phyloP scores from a whole-genome alignment of 2,888 invertebrate genomes.

The Amiota mariae region DNA sequence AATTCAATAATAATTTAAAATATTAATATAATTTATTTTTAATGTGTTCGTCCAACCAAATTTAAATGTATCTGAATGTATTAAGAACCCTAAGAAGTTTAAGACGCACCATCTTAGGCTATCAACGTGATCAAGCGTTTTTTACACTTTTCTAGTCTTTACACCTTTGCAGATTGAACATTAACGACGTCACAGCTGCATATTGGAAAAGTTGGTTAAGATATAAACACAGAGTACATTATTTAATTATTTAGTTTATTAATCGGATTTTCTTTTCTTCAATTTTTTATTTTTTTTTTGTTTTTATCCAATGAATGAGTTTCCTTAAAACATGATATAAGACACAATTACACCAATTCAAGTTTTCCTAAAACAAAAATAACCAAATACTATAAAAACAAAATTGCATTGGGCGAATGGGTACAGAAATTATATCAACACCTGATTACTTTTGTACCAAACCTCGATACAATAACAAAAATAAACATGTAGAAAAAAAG shows the following conservation, averaged over 20 bases:
- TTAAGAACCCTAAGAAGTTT: constrained; percentile 70
- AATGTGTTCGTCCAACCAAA: background rate
- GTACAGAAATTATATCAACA: too few relatives aligned
- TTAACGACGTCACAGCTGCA: constrained; percentile 28
- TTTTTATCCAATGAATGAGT: constrained; percentile 44
- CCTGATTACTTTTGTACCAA: too few relatives aligned
- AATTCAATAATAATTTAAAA: constrained; percentile 17
- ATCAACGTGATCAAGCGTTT: constrained; percentile 62
- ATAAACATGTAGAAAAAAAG: background rate
- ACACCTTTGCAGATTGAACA: constrained; percentile 41
- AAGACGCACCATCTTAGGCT: constrained; percentile 71
- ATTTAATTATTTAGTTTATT: background rate
- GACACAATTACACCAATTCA: constrained; percentile 51
- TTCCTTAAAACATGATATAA: constrained; percentile 64
- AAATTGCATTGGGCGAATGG: too few relatives aligned
- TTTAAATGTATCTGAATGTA: constrained; percentile 17
- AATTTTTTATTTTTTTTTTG: constrained; percentile 1
- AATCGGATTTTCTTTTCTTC: background rate
- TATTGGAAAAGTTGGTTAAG: constrained; percentile 64
- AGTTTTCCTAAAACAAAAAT: constrained; percentile 30
- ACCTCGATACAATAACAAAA: background rate
- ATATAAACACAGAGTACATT: constrained; percentile 16
- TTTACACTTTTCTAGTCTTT: constrained; percentile 59
- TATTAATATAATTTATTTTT: constrained; percentile 27
- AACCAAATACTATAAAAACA: background rate